These are phyloP conservation scores for Edolisoma coerulescens DNA, from an alignment of 2,113 vertebrate genomes.

Conservation along the genomic window DNA sequence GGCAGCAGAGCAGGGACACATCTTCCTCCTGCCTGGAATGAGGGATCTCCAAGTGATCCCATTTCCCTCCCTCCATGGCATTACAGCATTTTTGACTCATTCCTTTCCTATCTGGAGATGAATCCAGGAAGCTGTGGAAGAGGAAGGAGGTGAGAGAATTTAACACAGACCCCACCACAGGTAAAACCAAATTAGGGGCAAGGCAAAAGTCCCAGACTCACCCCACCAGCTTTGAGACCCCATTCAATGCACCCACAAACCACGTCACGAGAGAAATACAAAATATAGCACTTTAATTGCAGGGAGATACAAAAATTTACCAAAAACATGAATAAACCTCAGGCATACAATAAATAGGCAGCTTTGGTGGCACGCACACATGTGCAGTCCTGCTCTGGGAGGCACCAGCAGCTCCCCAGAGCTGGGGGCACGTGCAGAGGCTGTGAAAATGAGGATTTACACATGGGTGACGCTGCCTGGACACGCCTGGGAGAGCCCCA, in stretches of 20 bases:
- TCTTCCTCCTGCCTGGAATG: not conserved
- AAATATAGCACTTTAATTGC: slow-evolving; percentile 67
- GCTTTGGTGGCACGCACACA: not conserved
- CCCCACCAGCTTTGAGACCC: not conserved
- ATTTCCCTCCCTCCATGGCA: not conserved
- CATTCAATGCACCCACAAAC: not conserved
- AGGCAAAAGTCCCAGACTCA: not conserved
- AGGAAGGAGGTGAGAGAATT: not conserved
- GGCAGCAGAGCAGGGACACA: not conserved
- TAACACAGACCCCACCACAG: not conserved
- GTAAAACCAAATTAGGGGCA: not conserved
- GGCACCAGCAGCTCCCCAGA: not conserved
- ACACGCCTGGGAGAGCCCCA: slow-evolving; percentile 3
- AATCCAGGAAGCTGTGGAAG: not conserved
- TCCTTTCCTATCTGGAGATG: not conserved
- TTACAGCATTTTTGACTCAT: not conserved
- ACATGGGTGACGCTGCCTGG: slow-evolving; percentile 29
- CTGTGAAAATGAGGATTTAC: not conserved
- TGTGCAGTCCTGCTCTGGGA: not conserved
- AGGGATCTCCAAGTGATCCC: rapidly evolving
- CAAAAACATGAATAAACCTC: not conserved
- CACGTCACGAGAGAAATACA: not conserved
- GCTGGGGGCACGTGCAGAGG: not conserved
- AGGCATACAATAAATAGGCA: slow-evolving; percentile 71
- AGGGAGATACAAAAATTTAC: not conserved